phyloP scores from a whole-genome alignment of 2,797 vertebrate species.

The Clarias laeviceps region DNA sequence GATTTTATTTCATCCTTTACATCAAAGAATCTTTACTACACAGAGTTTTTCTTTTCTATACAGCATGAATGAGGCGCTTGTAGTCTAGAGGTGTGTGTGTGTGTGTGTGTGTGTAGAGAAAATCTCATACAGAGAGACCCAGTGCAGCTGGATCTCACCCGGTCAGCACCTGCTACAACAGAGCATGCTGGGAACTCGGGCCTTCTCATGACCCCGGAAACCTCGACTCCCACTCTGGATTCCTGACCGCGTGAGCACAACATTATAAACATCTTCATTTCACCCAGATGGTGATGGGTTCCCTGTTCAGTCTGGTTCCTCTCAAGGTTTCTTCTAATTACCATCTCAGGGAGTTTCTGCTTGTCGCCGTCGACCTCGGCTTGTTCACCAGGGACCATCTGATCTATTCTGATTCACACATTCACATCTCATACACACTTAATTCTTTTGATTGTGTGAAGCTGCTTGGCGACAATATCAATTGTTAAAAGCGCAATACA shows the following conservation, averaged over 20 bases:
- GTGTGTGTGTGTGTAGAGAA: slow-evolving; percentile 11
- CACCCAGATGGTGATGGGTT: no score
- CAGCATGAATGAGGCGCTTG: slow-evolving; percentile 36
- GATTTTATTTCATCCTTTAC: slow-evolving; percentile 40
- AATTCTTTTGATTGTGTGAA: no score
- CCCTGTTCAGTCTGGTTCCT: no score
- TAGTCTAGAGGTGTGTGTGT: slow-evolving; percentile 15
- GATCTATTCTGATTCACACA: no score
- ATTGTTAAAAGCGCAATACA: no score
- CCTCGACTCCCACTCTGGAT: slow-evolving; percentile 10
- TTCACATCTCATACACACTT: no score
- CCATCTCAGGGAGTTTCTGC: no score
- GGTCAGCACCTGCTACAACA: slow-evolving; percentile 64
- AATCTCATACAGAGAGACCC: slow-evolving; percentile 1
- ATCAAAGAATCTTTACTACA: slow-evolving; percentile 34
- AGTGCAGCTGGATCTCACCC: slow-evolving; percentile 9
- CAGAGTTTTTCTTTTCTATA: neutral
- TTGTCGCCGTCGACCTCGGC: no score
- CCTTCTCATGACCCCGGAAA: neutral
- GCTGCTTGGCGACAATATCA: no score
- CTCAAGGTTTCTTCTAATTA: no score
- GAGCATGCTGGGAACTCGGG: slow-evolving; percentile 54
- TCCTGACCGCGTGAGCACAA: slow-evolving; percentile 28
- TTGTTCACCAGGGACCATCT: no score
- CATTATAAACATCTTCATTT: neutral